Conservation (phyloP, 2,113 vertebrate species). For the Isurus oxyrinchus region DNA sequence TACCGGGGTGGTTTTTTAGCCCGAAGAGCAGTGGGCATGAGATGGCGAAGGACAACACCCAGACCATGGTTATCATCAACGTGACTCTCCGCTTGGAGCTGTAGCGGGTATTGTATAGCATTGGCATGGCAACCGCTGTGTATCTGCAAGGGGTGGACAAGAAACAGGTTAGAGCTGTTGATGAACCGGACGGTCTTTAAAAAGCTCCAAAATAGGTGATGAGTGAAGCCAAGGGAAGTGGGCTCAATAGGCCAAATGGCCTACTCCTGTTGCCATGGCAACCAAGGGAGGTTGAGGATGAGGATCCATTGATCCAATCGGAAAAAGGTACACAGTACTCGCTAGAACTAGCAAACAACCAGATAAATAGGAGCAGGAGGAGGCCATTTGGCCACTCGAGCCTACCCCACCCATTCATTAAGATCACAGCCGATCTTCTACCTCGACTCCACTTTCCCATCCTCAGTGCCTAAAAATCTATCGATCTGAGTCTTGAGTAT, state of each 20-base stretch:
- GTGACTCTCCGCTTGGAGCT: slow-evolving; percentile 61
- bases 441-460: too few species aligned
- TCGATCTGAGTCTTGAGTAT: too few species aligned
- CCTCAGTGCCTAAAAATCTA: too few species aligned
- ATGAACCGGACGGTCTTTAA: background rate
- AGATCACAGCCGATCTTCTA: too few species aligned
- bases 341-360: too few species aligned
- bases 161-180: background rate
- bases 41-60: slow-evolving; percentile 65
- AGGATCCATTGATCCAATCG: background rate
- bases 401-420: too few species aligned
- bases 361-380: too few species aligned
- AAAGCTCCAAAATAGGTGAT: background rate
- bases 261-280: background rate
- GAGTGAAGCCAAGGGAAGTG: background rate
- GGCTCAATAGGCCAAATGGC: slow-evolving; percentile 28
- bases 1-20: slow-evolving; percentile 61
- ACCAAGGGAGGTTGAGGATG: background rate
- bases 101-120: slow-evolving; percentile 65
- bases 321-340: too few species aligned
- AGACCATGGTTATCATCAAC: slow-evolving; percentile 61
- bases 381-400: too few species aligned
- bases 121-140: slow-evolving; percentile 63
- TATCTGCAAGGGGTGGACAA: slow-evolving; percentile 47
- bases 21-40: slow-evolving; percentile 64